Evolutionary conservation across 2,797 vertebrate genomes (phyloP), one percentile per base, ranked within the genome.

Genomic region (Manis pentadactyla): DNA sequence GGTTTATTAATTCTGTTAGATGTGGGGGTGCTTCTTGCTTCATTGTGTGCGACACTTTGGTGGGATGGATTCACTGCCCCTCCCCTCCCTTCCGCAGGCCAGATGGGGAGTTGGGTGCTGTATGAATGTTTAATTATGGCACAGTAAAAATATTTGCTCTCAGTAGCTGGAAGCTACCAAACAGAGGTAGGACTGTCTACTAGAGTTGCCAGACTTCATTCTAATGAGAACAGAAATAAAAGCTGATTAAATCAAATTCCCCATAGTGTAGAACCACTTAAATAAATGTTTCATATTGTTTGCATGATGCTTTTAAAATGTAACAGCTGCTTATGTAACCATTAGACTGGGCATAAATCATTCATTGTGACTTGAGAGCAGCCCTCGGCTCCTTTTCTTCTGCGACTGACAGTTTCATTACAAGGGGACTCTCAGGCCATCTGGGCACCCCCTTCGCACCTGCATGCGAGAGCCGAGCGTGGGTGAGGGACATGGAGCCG

Each of bases 281-380:
- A 96, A 98, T 98, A 97, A 98, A 98, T 97, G 97, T 98, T 98
- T 98, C 94, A 96, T 97, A 89, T 97, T 98, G 95, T 95, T 96
- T 98, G 94, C 85, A 51, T 77, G 83, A 96, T 75, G 90, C 84
- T 97, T 95, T 98, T 95, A 95, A 95, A 97, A 95, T 84, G 83
- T 5, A 97, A 91, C 96, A 94, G 94, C 97, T 97, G 96, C 93
- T 78, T 97, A 93, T 97, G 84, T 96, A 98, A 97, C 95, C 66
- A 34, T 94, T 82, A 78, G 29, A 14, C 49, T 29, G 81, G 94
- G 93, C 95, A 98, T 98, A 97, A 98, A 98, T 97, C 97, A 97
- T 95, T 96, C 92, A 96, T 19, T 0, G 12, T 77, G 69, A 37
- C n/a, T 49, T 97, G 96, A 92, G 29, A 90, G 42, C 57, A 6